Conservation (phyloP, 2,113 vertebrate species). For the Chaetura pelagica region DNA sequence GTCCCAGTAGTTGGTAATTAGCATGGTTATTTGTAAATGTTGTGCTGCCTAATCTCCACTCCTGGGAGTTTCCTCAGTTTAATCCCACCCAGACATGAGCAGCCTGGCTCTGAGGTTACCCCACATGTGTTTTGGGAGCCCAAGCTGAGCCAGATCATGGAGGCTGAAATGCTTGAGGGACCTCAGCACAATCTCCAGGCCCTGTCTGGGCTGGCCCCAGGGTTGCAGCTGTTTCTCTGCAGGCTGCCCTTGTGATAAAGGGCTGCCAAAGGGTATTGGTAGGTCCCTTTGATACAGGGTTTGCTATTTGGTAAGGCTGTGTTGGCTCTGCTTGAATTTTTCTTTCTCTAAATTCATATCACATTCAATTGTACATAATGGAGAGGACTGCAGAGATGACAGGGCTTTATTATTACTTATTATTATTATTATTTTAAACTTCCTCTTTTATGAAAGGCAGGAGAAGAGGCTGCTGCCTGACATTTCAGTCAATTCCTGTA, state of each 20-base stretch:
- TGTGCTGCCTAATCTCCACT: not conserved
- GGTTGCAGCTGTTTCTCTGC: not conserved
- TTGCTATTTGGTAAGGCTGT: not conserved
- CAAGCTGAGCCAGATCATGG: rapidly evolving
- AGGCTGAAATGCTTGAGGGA: not conserved
- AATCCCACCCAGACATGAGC: not conserved
- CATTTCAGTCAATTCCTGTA: conserved; percentile 16
- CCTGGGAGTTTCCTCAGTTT: not conserved
- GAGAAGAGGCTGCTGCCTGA: conserved; percentile 4
- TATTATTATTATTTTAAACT: conserved; percentile 23
- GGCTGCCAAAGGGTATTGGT: not conserved
- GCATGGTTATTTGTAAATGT: not conserved
- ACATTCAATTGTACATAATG: not conserved
- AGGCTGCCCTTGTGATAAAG: not conserved
- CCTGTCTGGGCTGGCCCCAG: not conserved
- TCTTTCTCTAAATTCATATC: not conserved
- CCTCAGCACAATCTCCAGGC: rapidly evolving
- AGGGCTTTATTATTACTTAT: not conserved
- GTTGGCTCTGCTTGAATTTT: not conserved
- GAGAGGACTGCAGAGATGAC: not conserved
- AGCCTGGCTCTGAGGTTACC: not conserved
- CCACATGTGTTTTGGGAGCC: rapidly evolving
- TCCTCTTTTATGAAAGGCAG: not conserved
- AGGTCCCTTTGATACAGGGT: not conserved
- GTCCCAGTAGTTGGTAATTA: not conserved